Evolutionary conservation across 2,797 vertebrate genomes (phyloP).

Genomic region (Lacerta bilineata): DNA sequence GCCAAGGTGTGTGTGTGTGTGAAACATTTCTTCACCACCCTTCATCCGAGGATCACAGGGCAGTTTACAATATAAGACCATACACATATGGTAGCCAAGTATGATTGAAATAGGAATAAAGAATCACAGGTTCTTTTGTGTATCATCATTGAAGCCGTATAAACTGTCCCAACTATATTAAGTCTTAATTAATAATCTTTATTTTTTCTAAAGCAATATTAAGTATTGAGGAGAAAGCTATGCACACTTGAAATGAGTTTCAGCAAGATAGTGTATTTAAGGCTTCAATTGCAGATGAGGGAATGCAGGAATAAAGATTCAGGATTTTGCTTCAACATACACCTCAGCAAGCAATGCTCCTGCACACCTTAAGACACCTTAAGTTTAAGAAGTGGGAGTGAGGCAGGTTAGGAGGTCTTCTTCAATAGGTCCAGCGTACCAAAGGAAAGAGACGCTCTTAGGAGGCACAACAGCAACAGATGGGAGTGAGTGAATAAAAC

Average conservation of each 20-base stretch:
- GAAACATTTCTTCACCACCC: too few relatives aligned
- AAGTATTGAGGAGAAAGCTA: not conserved
- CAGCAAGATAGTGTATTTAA: not conserved
- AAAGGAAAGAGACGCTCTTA: not conserved
- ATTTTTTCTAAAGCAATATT: not conserved
- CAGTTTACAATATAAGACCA: too few relatives aligned
- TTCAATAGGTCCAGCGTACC: not conserved
- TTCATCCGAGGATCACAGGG: too few relatives aligned
- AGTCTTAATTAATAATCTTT: not conserved
- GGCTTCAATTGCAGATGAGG: not conserved
- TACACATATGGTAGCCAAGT: too few relatives aligned
- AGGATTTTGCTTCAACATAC: too few relatives aligned
- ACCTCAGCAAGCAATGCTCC: not conserved
- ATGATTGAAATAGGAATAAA: not conserved
- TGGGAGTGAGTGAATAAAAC: not conserved
- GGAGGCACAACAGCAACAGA: not conserved
- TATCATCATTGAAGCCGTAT: not conserved
- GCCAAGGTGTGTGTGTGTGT: too few relatives aligned
- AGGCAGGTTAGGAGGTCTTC: not conserved
- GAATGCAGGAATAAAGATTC: not conserved
- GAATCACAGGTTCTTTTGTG: not conserved
- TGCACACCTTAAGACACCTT: not conserved
- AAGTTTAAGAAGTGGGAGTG: not conserved
- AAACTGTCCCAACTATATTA: not conserved
- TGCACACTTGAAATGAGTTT: not conserved